These are phyloP conservation scores for Pristionchus entomophagus DNA, from an alignment of 2,888 invertebrate genomes.

Conservation along the genomic window DNA sequence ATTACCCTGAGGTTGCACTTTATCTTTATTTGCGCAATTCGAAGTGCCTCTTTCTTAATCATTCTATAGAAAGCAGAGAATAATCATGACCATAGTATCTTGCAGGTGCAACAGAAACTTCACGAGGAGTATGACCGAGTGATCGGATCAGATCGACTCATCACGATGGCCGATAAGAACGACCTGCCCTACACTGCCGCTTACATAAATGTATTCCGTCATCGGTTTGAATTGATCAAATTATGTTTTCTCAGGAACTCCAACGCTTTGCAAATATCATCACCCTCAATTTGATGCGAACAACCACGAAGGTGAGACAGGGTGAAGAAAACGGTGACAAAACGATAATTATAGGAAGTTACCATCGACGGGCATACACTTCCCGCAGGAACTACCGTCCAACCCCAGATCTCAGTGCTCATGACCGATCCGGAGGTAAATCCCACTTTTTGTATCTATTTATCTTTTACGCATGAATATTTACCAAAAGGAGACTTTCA, in stretches of 20 bases:
- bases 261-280: slow-evolving; percentile 58
- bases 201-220: slow-evolving; percentile 52
- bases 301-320: not conserved
- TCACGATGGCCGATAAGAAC: slow-evolving; percentile 52
- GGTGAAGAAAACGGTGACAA: slow-evolving; percentile 53
- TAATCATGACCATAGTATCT: too few species aligned
- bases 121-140: slow-evolving; percentile 55
- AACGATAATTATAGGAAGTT: slow-evolving; percentile 42
- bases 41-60: too few species aligned
- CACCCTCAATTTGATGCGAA: slow-evolving; percentile 53
- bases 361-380: slow-evolving; percentile 38
- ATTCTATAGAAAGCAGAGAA: too few species aligned
- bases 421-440: slow-evolving; percentile 54
- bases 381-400: slow-evolving; percentile 52
- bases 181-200: slow-evolving; percentile 55
- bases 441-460: too few species aligned
- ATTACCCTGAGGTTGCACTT: slow-evolving; percentile 48
- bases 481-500: too few species aligned
- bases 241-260: slow-evolving; percentile 51
- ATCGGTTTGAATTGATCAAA: not conserved
- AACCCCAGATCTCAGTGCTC: slow-evolving; percentile 56
- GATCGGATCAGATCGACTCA: slow-evolving; percentile 53
- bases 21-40: not conserved
- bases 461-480: too few species aligned
- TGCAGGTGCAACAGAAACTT: slow-evolving; percentile 52